Base-by-base conservation (phyloP, 1,140 invertebrate genomes). In the Trachymyrmex septentrionalis region DNA sequence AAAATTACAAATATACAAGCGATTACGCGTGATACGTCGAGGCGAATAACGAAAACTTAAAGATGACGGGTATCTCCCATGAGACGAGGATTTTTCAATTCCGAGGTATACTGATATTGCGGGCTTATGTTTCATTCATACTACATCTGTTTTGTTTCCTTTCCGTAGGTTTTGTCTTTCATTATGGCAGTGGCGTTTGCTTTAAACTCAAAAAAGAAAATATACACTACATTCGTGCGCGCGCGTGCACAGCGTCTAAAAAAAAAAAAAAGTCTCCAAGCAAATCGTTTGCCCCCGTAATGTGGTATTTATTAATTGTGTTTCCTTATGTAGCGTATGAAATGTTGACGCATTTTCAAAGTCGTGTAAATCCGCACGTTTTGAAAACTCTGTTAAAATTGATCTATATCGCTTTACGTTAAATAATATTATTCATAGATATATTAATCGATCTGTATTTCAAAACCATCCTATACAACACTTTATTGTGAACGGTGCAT, bases 111-210 rank as follows among this genome's bases (percentile, higher is more conserved):
- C 30, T 12, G n/a, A 38, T 63, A 34, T 50, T 16, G 55, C 30
- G 48, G 7, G 48, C 53, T 88, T 72, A 67, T 53, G 59, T 67
- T 55, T 48, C 44, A 24, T 53, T 85, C 30, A 3, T 66, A 55
- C 55, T 38, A 48, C 77, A 9, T 78, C n/a, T 61, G 14, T 75
- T 21, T 80, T 48, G 48, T 34, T 76, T 38, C 19, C 24, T n/a
- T 2, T 2, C 3, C 14, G n/a, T 9, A 59, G 55, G 48, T n/a
- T 87, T 87, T 78, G 12, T 71, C 7, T 63, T 53, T 78, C 7
- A 7, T 50, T 53, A 34, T 69, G 87, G 85, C 82, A 85, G 82
- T 85, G 73, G 48, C 34, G 75, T 78, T 85, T 66, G 84, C 76
- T 88, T 78, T 55, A 71, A 85, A 78, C 57, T 73, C 34, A 72